Conservation (phyloP, 2,888 invertebrate genomes). For the Andrena marginata region DNA sequence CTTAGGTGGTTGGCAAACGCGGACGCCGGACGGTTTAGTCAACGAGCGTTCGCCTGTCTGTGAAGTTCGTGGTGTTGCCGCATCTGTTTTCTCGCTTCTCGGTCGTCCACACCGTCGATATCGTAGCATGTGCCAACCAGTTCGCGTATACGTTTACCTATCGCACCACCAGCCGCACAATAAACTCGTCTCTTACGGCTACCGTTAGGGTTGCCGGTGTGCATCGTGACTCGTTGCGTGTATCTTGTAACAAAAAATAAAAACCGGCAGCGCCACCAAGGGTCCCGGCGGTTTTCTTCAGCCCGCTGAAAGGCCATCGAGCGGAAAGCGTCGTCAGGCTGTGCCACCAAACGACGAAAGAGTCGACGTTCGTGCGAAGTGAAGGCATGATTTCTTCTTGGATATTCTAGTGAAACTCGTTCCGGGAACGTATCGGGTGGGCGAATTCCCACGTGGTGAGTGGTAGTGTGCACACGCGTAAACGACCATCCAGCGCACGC, state of each 20-base stretch:
- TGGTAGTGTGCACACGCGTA: conserved; percentile 36
- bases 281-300: not conserved
- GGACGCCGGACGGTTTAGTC: conserved; percentile 42
- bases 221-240: not conserved
- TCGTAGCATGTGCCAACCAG: conserved; percentile 83
- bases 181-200: conserved; percentile 82
- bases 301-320: not conserved
- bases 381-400: conserved; percentile 77
- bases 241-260: conserved; percentile 21
- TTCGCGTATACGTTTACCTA: conserved; percentile 78
- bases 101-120: conserved; percentile 58
- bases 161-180: conserved; percentile 79
- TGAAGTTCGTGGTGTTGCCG: conserved; percentile 8
- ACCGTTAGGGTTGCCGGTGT: conserved; percentile 77
- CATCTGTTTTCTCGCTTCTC: conserved; percentile 6
- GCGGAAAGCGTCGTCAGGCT: not conserved
- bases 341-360: not conserved
- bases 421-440: conserved; percentile 52
- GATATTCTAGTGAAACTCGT: conserved; percentile 77
- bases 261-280: conserved; percentile 27
- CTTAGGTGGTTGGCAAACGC: conserved; percentile 3
- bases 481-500: conserved; percentile 12
- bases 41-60: conserved; percentile 37
- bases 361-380: conserved; percentile 34
- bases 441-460: conserved; percentile 54